These are phyloP conservation scores for Drosophila mayri DNA, from an alignment of 1,140 invertebrate genomes.

Conservation along the genomic window DNA sequence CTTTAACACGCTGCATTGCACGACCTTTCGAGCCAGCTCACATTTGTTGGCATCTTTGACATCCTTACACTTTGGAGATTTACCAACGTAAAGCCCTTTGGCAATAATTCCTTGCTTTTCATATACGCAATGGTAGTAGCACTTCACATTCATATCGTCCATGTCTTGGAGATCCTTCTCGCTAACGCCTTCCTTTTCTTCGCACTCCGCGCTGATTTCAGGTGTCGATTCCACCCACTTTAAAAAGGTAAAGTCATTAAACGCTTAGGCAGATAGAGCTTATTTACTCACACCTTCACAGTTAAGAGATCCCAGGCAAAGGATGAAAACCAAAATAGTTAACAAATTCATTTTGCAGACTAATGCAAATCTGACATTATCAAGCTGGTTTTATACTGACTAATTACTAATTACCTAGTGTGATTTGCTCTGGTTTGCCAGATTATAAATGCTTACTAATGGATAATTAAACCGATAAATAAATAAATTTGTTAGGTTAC, in stretches of 20 bases:
- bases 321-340: neutral
- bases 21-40: neutral
- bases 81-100: neutral
- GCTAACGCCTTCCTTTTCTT: neutral
- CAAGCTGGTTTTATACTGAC: neutral
- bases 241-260: neutral
- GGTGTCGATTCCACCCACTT: neutral
- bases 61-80: rapidly evolving
- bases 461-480: no score
- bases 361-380: neutral
- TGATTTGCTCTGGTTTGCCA: neutral
- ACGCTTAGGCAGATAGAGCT: no score
- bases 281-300: neutral
- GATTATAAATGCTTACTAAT: no score
- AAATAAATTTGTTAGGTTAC: no score
- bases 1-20: neutral
- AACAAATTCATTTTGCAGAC: neutral
- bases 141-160: neutral
- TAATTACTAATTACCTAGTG: neutral
- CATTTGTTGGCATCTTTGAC: neutral
- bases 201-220: neutral
- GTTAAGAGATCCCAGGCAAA: neutral
- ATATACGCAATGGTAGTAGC: neutral
- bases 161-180: neutral
- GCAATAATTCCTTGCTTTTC: neutral